Base-by-base conservation (phyloP, 2,113 vertebrate genomes). In the Eurypyga helias region DNA sequence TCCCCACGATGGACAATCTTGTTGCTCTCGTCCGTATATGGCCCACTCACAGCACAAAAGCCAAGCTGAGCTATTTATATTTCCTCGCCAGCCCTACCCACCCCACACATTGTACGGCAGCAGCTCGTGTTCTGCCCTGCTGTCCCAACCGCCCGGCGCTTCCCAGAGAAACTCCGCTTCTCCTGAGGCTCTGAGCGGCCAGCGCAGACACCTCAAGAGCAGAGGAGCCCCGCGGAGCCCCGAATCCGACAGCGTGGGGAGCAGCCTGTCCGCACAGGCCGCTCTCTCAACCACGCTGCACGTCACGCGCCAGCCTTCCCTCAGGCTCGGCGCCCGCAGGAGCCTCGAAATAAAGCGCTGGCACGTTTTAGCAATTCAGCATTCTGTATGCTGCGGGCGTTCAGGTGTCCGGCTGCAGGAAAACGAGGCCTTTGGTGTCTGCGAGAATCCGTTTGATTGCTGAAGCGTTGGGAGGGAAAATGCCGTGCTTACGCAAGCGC, bases 11-110 rank as follows among this genome's bases (percentile, higher is more conserved):
- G 3, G 0, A n/a, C 66, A 36, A 2, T 28, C 70, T 52, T 6
- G 1, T 38, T 36, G 83, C 72, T 89, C 71, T 64, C 46, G 0
- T 57, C 96, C 90, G 13, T 97, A 95, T 81, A 96, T 94, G 96
- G 96, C 92, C 72, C 85, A 85, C 62, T 15, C 17, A 17, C 16
- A 80, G 96, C 96, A 89, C 95, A 92, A 94, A 91, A 92, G 72
- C 57, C 49, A 79, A 82, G 73, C 92, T 33, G 86, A 31, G 92
- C 90, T 97, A 94, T 97, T 97, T 96, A 87, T 95, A 95, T 20
- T 70, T 49, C 89, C 51, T 28, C 5, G 1, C 72, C 83, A 55
- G 76, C 80, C 55, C 83, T 66, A 78, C 93, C 92, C 73, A 73
- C 85, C 83, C 88, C 19, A 17, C 60, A 18, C 71, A 11, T n/a